Evolutionary conservation across 2,113 vertebrate genomes (phyloP).

Genomic region (Oplegnathus fasciatus): DNA sequence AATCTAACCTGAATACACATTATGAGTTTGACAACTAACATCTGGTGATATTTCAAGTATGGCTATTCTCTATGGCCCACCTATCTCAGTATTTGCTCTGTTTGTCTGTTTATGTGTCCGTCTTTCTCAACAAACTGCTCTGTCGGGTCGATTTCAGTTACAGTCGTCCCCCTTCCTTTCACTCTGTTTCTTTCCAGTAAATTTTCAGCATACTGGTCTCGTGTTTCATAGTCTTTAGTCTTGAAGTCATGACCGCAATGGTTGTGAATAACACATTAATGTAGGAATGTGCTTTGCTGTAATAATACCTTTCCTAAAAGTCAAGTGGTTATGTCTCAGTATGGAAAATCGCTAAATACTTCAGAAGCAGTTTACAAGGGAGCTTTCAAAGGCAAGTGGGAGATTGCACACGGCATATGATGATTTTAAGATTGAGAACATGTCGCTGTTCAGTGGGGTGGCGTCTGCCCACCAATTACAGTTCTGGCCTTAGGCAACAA

Average conservation of each 20-base stretch:
- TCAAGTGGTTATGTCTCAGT: slow-evolving; percentile 5
- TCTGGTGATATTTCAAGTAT: slow-evolving; percentile 2
- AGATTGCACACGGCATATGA: neutral
- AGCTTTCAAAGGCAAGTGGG: neutral
- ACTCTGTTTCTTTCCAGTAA: neutral
- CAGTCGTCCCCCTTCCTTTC: neutral
- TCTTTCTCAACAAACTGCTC: slow-evolving; percentile 8
- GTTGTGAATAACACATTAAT: slow-evolving; percentile 18
- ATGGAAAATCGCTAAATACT: slow-evolving; percentile 27
- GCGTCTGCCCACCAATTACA: neutral
- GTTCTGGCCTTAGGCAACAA: neutral
- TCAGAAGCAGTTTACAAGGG: neutral
- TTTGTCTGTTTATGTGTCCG: slow-evolving; percentile 1
- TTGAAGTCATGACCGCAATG: slow-evolving; percentile 15
- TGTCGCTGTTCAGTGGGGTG: neutral
- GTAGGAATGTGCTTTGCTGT: slow-evolving; percentile 9
- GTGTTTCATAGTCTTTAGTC: slow-evolving; percentile 20
- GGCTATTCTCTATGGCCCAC: neutral
- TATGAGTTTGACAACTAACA: slow-evolving; percentile 22
- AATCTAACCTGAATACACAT: slow-evolving; percentile 51
- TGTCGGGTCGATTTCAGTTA: neutral
- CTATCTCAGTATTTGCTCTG: neutral
- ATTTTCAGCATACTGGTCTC: slow-evolving; percentile 2
- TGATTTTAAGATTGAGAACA: neutral
- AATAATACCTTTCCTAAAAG: slow-evolving; percentile 25